Percentiles rank a stretch among this genome's conserved stretches.
These are phyloP conservation scores for Brachirus orientalis DNA, from an alignment of 2,113 vertebrate genomes.

Conservation along the genomic window DNA sequence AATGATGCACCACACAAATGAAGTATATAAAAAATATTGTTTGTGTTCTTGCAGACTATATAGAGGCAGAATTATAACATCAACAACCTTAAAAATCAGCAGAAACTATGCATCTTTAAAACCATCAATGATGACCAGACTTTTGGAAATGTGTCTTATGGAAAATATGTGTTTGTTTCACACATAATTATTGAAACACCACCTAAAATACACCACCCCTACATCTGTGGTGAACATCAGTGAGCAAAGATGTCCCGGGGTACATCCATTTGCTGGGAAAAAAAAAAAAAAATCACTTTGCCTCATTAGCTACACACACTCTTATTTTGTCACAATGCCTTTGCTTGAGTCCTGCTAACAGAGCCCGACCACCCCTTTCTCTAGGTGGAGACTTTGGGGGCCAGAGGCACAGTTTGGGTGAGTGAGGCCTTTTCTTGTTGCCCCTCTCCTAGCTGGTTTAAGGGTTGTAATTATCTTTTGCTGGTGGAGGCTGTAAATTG, in stretches of 20 bases:
- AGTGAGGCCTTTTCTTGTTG: constrained; percentile 83
- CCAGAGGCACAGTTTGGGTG: constrained; percentile 85
- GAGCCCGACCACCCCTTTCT: constrained; percentile 72
- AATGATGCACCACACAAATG: no score
- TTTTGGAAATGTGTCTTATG: constrained; percentile 20
- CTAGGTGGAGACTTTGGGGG: constrained; percentile 85
- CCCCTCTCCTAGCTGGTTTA: constrained; percentile 87
- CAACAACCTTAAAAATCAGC: no score
- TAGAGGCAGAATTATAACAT: no score
- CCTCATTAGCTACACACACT: constrained; percentile 85
- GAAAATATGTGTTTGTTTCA: no score
- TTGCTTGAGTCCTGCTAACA: constrained; percentile 79
- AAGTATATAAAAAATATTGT: no score
- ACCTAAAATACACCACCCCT: constrained; percentile 73
- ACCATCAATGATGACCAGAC: not conserved
- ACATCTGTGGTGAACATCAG: constrained; percentile 63
- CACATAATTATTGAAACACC: constrained; percentile 38
- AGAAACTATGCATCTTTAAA: not conserved
- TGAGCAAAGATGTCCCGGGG: constrained; percentile 71
- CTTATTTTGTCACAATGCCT: constrained; percentile 79
- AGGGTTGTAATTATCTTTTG: constrained; percentile 95
- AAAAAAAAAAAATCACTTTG: constrained; percentile 76
- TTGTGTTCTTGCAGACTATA: no score
- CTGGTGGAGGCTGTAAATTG: constrained; percentile 95
- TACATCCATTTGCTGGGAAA: constrained; percentile 65